Percentiles rank a stretch among this genome's conserved stretches.
phyloP scores from a whole-genome alignment of 2,113 vertebrate species.

The Corapipo altera region DNA sequence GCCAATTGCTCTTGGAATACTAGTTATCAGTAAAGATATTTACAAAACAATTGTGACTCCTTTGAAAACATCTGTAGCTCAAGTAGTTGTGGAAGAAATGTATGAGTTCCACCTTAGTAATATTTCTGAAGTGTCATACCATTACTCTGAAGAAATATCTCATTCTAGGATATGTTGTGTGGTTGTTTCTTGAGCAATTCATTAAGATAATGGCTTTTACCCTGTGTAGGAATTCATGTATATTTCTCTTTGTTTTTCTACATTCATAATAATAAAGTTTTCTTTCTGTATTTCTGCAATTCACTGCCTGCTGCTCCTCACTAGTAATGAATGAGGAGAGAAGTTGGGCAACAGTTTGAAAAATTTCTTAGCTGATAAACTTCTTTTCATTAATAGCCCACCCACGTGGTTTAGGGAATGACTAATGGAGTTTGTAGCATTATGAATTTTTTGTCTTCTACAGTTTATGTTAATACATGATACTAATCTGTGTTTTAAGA shows the following conservation, averaged over 20 bases:
- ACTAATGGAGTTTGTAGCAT: not conserved
- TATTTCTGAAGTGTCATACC: not conserved
- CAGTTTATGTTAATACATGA: not conserved
- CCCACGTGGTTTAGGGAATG: not conserved
- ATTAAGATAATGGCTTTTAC: not conserved
- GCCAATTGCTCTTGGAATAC: not conserved
- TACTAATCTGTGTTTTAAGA: not conserved
- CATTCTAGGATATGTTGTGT: not conserved
- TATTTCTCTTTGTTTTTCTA: not conserved
- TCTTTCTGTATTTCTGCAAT: not conserved
- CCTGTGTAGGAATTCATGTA: not conserved
- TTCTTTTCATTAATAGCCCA: not conserved
- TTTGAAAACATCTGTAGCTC: not conserved
- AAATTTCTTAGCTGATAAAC: slow-evolving; percentile 19
- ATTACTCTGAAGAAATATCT: not conserved
- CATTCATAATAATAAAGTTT: not conserved
- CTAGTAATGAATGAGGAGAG: not conserved
- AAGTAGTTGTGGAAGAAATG: not conserved
- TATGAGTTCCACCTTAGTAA: not conserved
- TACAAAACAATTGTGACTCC: not conserved
- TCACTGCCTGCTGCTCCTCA: not conserved
- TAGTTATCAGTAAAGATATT: not conserved
- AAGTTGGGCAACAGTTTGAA: not conserved
- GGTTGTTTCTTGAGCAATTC: not conserved
- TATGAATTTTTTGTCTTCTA: not conserved